Evolutionary conservation across 2,888 invertebrate species (phyloP).

Genomic region (Agonopterix arenella): DNA sequence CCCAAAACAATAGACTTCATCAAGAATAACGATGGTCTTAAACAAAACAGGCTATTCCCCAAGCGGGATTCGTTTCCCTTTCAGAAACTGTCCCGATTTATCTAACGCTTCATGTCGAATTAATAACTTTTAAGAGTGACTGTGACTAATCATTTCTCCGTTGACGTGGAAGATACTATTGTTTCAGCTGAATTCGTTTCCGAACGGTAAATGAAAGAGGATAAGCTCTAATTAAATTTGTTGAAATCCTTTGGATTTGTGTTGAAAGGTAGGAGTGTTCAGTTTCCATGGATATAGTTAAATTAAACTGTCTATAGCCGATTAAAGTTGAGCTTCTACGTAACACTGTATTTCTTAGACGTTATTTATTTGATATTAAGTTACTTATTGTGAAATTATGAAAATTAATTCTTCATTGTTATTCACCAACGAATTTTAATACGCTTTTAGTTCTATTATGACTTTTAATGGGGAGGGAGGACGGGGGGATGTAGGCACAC

Average conservation of each 20-base stretch:
- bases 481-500: no score
- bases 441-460: no score
- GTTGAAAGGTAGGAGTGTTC: slow-evolving; percentile 1
- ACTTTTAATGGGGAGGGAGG: no score
- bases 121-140: slow-evolving; percentile 31
- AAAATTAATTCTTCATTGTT: no score
- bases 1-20: slow-evolving; percentile 62
- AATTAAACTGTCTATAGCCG: slow-evolving; percentile 3
- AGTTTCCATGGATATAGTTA: slow-evolving; percentile 1
- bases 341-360: no score
- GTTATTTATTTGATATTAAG: no score
- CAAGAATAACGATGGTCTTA: slow-evolving; percentile 64
- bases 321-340: background rate
- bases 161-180: slow-evolving; percentile 23
- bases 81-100: slow-evolving; percentile 36
- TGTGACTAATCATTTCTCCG: slow-evolving; percentile 32
- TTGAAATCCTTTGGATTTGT: slow-evolving; percentile 10
- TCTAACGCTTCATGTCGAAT: slow-evolving; percentile 40
- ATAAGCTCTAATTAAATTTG: slow-evolving; percentile 15
- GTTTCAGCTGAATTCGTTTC: slow-evolving; percentile 15
- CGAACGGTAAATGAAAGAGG: slow-evolving; percentile 10
- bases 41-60: slow-evolving; percentile 64
- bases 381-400: no score
- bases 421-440: no score
- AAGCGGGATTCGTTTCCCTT: slow-evolving; percentile 27